Evolutionary conservation across 1,140 invertebrate species (phyloP), one percentile per base, ranked within the genome.

Genomic region (Bombus difficillimus): DNA sequence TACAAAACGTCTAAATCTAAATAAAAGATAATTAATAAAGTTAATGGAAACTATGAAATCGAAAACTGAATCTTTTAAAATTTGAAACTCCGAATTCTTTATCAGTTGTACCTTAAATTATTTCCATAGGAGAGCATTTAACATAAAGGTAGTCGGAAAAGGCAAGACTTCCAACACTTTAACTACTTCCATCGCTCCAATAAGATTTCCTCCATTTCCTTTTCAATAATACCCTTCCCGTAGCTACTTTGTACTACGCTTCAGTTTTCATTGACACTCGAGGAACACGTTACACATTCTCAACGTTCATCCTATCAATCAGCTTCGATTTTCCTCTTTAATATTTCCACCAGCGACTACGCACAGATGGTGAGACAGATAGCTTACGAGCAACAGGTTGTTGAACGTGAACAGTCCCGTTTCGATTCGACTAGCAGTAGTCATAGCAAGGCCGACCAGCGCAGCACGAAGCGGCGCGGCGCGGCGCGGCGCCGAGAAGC

Each of bases 381-480:
- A 78, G 80, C 59, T 77, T 59, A 69, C 41, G 66, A 88, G 88
- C 89, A 90, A 90, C 89, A 90, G 89, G 89, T 90, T 90, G 89
- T 86, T 81, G 89, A 90, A 90, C 86, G 88, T 62, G 77, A 73
- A 79, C 74, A 47, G 83, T 72, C 64, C 57, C 57, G 53, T 57
- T 64, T 76, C 83, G 80, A 86, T 88, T 86, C 80, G 80, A 88
- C 41, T 69, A 81, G 69, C 79, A 62, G 86, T 84, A 90, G 86
- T 88, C 89, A 86, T 90, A 88, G 89, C 90, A 90, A 90, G 89
- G 90, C 89, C 90, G 90, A 81, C 78, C 69, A 66, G 64, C 64
- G 69, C 59, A n/a, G 76, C 76, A 75, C 62, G 41, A 77, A 39
- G 79, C 86, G 68, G 79, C 37, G 84, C 86, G 79, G 87, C 84